Conservation (phyloP, 2,113 vertebrate species). For the Lamprologus ornatipinnis region DNA sequence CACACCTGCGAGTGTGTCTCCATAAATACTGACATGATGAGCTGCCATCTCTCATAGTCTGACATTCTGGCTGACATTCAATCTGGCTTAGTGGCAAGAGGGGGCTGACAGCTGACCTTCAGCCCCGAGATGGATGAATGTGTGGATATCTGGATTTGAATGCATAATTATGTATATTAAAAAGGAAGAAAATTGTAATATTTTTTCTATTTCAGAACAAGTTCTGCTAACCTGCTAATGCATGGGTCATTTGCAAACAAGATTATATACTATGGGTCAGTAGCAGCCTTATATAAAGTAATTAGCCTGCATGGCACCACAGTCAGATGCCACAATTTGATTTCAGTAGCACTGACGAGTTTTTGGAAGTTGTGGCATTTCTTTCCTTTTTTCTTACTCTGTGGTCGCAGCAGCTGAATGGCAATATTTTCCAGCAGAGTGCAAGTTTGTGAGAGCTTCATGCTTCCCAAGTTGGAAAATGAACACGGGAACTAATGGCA, state of each 20-base stretch:
- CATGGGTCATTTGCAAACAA: background rate
- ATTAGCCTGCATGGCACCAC: background rate
- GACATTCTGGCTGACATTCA: conserved; percentile 54
- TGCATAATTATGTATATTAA: conserved; percentile 17
- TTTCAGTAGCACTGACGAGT: background rate
- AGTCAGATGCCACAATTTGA: background rate
- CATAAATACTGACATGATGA: conserved; percentile 60
- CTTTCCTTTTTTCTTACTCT: background rate
- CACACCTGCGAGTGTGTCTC: conserved; percentile 28
- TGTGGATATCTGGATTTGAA: background rate
- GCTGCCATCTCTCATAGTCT: conserved; percentile 50
- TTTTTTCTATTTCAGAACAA: background rate
- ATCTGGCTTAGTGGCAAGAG: conserved; percentile 25
- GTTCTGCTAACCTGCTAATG: background rate
- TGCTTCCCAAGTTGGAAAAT: background rate
- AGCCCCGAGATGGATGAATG: conserved; percentile 38
- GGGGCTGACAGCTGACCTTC: conserved; percentile 40
- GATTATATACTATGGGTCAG: background rate
- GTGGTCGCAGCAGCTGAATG: background rate
- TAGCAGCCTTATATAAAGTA: background rate
- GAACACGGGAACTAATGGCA: background rate
- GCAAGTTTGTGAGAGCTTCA: background rate
- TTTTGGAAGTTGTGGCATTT: background rate
- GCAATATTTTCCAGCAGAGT: background rate
- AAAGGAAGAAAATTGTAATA: background rate